These are phyloP conservation scores for Diarsia brunnea DNA, from an alignment of 2,888 invertebrate genomes.

Conservation along the genomic window DNA sequence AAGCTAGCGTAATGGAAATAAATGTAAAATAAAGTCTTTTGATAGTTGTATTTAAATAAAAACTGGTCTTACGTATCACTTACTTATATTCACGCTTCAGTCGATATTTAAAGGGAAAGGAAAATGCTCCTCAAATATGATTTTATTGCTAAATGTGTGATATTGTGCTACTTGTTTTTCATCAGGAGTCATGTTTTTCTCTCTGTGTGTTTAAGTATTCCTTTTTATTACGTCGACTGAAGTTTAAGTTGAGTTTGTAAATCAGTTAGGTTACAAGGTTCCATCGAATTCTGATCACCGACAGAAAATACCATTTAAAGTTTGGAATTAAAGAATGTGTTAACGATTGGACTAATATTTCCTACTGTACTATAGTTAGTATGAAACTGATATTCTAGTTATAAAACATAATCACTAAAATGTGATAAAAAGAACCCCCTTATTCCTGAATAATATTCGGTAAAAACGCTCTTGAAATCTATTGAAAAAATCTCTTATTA, in stretches of 20 bases:
- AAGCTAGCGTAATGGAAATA: background rate
- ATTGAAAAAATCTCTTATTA: conserved; percentile 14
- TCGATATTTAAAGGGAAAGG: background rate
- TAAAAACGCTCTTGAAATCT: conserved; percentile 37
- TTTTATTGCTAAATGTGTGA: too few species aligned
- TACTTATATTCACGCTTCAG: background rate
- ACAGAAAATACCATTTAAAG: conserved; percentile 54
- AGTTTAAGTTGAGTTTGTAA: background rate
- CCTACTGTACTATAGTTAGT: conserved; percentile 73
- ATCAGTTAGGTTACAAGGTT: background rate
- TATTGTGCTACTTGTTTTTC: too few species aligned
- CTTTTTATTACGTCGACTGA: background rate
- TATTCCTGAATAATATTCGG: conserved; percentile 45
- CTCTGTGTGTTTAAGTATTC: too few species aligned
- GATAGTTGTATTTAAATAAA: background rate
- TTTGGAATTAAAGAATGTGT: conserved; percentile 64
- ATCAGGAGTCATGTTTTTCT: too few species aligned
- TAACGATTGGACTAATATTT: conserved; percentile 68
- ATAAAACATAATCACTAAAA: conserved; percentile 77
- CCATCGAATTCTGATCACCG: conserved; percentile 8
- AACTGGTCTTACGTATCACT: background rate
- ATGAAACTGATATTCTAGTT: conserved; percentile 71
- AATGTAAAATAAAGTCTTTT: background rate
- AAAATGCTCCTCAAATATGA: too few species aligned
- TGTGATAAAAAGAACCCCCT: conserved; percentile 76